A percentile compares a stretch with the other conserved stretches of the same genome.
These are phyloP conservation scores for Leptobrachium ailaonicum DNA, from an alignment of 2,113 vertebrate species.

Conservation along the genomic window DNA sequence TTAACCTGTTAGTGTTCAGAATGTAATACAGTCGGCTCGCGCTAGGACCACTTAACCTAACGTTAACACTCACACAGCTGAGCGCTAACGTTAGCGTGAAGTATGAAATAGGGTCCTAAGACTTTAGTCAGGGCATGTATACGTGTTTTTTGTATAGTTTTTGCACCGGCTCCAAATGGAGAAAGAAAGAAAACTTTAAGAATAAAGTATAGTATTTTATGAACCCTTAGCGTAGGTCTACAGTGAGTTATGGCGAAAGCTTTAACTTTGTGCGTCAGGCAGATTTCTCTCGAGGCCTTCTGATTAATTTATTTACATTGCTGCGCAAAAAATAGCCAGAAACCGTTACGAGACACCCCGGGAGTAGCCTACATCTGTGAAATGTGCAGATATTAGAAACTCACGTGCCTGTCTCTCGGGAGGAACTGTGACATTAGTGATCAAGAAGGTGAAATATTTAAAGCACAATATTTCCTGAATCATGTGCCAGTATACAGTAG, in stretches of 20 bases:
- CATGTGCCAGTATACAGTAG: background rate
- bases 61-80: too few relatives aligned
- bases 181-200: background rate
- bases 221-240: background rate
- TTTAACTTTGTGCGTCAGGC: too few relatives aligned
- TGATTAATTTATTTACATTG: background rate
- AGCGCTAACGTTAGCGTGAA: too few relatives aligned
- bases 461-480: background rate
- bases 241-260: too few relatives aligned
- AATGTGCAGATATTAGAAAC: background rate
- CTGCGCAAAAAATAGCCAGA: background rate
- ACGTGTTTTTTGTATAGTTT: too few relatives aligned
- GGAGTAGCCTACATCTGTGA: background rate
- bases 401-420: background rate
- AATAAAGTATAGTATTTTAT: background rate
- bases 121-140: too few relatives aligned
- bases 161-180: too few relatives aligned
- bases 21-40: too few relatives aligned
- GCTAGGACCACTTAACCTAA: too few relatives aligned
- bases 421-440: background rate
- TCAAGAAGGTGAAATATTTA: background rate
- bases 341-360: background rate
- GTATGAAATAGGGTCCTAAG: too few relatives aligned
- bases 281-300: background rate
- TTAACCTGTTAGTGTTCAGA: too few relatives aligned